These are phyloP conservation scores for Ceratoteleas bidentatus DNA, from an alignment of 1,140 invertebrate genomes.

Conservation along the genomic window DNA sequence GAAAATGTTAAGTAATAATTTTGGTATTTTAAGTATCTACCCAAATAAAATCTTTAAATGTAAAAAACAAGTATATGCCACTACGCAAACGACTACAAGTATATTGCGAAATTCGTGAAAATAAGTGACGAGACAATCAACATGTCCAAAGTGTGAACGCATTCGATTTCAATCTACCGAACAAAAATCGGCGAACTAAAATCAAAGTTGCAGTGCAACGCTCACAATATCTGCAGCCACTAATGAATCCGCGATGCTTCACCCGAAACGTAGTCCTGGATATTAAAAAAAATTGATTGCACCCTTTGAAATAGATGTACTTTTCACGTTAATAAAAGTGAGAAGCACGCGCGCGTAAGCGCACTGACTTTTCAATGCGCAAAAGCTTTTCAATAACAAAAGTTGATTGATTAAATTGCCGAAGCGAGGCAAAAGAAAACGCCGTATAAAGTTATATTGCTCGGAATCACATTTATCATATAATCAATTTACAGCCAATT, in stretches of 20 bases:
- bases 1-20: too few species aligned
- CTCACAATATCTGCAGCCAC: slow-evolving; percentile 15
- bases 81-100: too few species aligned
- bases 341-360: slow-evolving; percentile 11
- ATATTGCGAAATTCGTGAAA: too few species aligned
- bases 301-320: slow-evolving; percentile 37
- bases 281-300: slow-evolving; percentile 40
- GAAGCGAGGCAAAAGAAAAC: slow-evolving; percentile 35
- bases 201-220: neutral
- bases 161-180: neutral
- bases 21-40: too few species aligned
- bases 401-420: slow-evolving; percentile 44
- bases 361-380: slow-evolving; percentile 29
- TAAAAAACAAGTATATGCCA: too few species aligned
- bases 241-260: slow-evolving; percentile 16
- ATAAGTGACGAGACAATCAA: neutral
- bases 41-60: too few species aligned
- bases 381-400: slow-evolving; percentile 31
- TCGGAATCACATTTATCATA: slow-evolving; percentile 38
- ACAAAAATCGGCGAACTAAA: neutral
- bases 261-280: too few species aligned
- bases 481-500: slow-evolving; percentile 45
- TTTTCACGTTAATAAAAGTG: slow-evolving; percentile 42
- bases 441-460: slow-evolving; percentile 28
- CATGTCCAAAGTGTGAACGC: neutral